Base-by-base conservation (phyloP, 1,140 invertebrate genomes). In the Camponotus floridanus region DNA sequence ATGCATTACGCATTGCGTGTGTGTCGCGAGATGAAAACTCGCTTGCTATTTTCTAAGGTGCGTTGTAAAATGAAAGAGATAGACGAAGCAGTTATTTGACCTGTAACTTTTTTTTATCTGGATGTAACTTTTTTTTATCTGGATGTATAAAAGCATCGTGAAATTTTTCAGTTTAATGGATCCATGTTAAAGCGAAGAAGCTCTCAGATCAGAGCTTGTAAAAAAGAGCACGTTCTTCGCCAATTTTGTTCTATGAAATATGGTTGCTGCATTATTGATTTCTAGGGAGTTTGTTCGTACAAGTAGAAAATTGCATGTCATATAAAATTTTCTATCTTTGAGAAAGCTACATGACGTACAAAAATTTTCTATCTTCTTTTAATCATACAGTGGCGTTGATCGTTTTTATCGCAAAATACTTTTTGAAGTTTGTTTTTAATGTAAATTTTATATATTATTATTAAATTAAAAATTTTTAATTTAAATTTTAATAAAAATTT, bases 201-300 rank as follows among this genome's bases (percentile, higher is more conserved):
- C 55, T 21, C 33, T n/a, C 5, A 42, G 74, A 57, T 68, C 42
- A 21, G 61, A 61, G 13, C 5, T 9, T 26, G 18, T 55, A 33
- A 79, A 45, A 57, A 70, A 57, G 13, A 80, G 36, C 42, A 65
- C 45, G n/a, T 48, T 57, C 33, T 13, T 57, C 21, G 64, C 36
- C 48, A 21, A 57, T 57, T 31, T 70, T 42, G n/a, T 70, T 70
- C 45, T 31, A 21, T 33, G 64, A 80, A 15, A 42, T 70, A 68
- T n/a, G 64, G 36, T 31, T 64, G 64, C 33, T 57, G 4, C 31
- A 15, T 57, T 80, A 80, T 80, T 55, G 78, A 80, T 80, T 80
- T 57, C 36, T 21, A 9, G n/a, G 18, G 18, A 80, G n/a, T 80
- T 42, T 48, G 62, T 33, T 26, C 45, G 45, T 57, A 42, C 45